Evolutionary conservation across 2,113 vertebrate species (phyloP).

Genomic region (Oceanites oceanicus): DNA sequence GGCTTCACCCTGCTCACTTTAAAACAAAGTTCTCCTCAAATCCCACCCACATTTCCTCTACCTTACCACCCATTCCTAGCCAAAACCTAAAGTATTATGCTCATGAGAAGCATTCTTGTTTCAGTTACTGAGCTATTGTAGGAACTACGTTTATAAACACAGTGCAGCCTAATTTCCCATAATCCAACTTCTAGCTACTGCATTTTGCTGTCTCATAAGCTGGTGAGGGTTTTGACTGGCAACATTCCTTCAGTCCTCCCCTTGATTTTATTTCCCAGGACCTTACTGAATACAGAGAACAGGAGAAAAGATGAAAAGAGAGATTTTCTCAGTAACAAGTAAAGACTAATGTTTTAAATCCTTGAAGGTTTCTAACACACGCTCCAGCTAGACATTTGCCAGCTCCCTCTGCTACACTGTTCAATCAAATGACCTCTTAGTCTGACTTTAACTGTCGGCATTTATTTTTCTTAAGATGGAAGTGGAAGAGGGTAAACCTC

Average conservation of each 20-base stretch:
- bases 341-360: not conserved
- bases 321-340: not conserved
- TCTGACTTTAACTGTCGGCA: fast-evolving
- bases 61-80: not conserved
- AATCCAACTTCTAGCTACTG: not conserved
- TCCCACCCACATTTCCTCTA: not conserved
- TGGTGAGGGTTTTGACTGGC: not conserved
- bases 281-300: not conserved
- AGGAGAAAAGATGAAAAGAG: fast-evolving
- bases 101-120: not conserved
- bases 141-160: not conserved
- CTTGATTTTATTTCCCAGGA: not conserved
- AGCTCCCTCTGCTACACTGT: not conserved
- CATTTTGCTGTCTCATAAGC: slow-evolving; percentile 1
- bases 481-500: not conserved
- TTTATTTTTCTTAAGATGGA: not conserved
- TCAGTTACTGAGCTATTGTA: not conserved
- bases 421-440: not conserved
- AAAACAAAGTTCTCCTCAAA: not conserved
- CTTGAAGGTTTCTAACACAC: not conserved
- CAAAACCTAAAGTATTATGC: not conserved
- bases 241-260: not conserved
- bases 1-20: not conserved
- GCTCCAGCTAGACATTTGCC: not conserved
- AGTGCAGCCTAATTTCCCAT: not conserved